These are phyloP conservation scores for Lacerta bilineata DNA, from an alignment of 2,797 vertebrate genomes.

Conservation along the genomic window DNA sequence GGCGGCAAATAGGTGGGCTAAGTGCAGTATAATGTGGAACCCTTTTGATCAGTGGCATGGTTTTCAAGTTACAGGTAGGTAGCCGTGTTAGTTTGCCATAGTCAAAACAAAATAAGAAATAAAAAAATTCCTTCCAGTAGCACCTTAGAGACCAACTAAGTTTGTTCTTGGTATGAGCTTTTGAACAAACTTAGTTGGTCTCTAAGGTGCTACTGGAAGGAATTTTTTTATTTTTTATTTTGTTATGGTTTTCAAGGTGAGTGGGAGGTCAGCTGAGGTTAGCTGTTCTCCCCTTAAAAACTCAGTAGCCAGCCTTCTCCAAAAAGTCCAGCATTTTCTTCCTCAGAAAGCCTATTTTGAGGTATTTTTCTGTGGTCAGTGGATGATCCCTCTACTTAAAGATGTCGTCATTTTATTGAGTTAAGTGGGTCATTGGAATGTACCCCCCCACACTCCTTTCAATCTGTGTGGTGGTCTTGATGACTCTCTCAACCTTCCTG, in stretches of 20 bases:
- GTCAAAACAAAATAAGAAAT: too few relatives aligned
- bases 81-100: too few relatives aligned
- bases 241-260: neutral
- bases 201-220: too few relatives aligned
- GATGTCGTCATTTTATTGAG: accelerated
- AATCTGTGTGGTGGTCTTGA: accelerated
- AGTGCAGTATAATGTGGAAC: neutral
- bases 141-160: too few relatives aligned
- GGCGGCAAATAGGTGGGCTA: neutral
- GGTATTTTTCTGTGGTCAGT: neutral
- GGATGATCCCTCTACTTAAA: neutral
- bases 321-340: neutral
- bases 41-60: neutral
- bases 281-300: neutral
- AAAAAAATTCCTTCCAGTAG: too few relatives aligned
- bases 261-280: neutral
- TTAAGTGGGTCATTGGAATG: neutral
- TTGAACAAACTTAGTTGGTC: too few relatives aligned
- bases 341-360: neutral
- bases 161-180: too few relatives aligned
- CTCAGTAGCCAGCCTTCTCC: neutral
- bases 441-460: neutral
- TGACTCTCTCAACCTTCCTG: conserved; percentile 7
- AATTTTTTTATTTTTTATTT: too few relatives aligned
- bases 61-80: neutral